Base-by-base conservation (phyloP, 1,140 invertebrate genomes). In the Halesus radiatus region DNA sequence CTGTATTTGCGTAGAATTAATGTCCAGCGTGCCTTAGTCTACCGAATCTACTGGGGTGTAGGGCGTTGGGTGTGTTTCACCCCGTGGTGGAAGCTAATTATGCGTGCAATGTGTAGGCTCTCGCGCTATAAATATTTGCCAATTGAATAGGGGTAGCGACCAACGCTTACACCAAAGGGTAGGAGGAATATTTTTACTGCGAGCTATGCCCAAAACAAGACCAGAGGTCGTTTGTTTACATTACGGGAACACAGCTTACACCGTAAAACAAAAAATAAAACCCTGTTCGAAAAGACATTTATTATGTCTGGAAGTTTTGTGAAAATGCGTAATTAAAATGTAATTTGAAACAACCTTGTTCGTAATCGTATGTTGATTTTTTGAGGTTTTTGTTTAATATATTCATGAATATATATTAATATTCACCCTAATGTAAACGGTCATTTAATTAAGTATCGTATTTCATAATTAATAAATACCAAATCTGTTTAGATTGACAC, bases 1-100 rank as follows among this genome's bases (percentile, higher is more conserved):
- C 62, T 20, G 53, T 80, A 37, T 60, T 80, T 75, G 72, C 66
- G 72, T 45, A 64, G 73, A 75, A 75, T 75, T 75, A 80, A 80
- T 80, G 78, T 66, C 78, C 50, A 72, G 66, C 78, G 45, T 58
- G 64, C 32, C 62, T 26, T 26, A 29, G 62, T 45, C 37, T 45
- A 45, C 37, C 37, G 37, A 45, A 10, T 45, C 37, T 13, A 13
- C 37, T 10, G 10, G 37, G 10, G 37, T 13, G 37, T 45, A 1
- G 32, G 32, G 32, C 7, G 32, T 37, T 8, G 37, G 37, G 37
- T 45, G 37, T 45, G 18, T 53, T 22, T n/a, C 54, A 50, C 23
- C 76, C 60, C 60, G 20, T 26, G 66, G 77, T n/a, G n/a, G 53
- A 16, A 23, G 32, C 66, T 79, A 79, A 79, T 79, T 79, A 79